These are phyloP conservation scores for Myathropa florea DNA, from an alignment of 2,888 invertebrate species.

Conservation along the genomic window DNA sequence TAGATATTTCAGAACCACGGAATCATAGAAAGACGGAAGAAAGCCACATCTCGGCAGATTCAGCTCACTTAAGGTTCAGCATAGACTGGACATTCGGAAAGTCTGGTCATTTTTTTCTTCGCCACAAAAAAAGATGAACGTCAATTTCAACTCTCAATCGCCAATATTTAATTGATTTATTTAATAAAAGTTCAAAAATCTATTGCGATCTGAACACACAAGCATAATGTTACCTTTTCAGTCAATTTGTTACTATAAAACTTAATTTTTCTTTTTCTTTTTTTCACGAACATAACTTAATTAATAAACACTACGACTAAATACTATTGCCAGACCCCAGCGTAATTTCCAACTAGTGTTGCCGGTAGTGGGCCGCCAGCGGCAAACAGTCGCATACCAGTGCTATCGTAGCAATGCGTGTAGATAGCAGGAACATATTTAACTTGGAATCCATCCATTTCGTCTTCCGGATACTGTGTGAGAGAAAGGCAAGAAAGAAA, in stretches of 20 bases:
- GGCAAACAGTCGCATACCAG: conserved; percentile 94
- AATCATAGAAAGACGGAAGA: too few relatives aligned
- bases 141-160: conserved; percentile 1
- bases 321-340: conserved; percentile 93
- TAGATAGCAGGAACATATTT: conserved; percentile 97
- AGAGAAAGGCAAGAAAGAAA: conserved; percentile 8
- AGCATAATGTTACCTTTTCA: conserved; percentile 41
- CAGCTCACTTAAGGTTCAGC: too few relatives aligned
- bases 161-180: conserved; percentile 30
- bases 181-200: conserved; percentile 51
- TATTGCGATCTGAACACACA: conserved; percentile 63
- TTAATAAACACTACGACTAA: conserved; percentile 22
- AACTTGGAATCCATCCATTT: conserved; percentile 90
- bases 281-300: conserved; percentile 25
- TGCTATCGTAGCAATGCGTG: conserved; percentile 96
- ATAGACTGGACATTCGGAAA: too few relatives aligned
- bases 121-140: neutral
- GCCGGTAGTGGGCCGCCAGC: conserved; percentile 97
- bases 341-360: conserved; percentile 95
- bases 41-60: too few relatives aligned
- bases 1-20: too few relatives aligned
- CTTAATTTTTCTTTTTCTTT: neutral
- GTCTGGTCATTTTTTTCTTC: neutral
- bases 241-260: conserved; percentile 68
- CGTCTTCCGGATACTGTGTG: conserved; percentile 90